Base-by-base conservation (phyloP, 2,797 vertebrate species). In the Trichosurus vulpecula region DNA sequence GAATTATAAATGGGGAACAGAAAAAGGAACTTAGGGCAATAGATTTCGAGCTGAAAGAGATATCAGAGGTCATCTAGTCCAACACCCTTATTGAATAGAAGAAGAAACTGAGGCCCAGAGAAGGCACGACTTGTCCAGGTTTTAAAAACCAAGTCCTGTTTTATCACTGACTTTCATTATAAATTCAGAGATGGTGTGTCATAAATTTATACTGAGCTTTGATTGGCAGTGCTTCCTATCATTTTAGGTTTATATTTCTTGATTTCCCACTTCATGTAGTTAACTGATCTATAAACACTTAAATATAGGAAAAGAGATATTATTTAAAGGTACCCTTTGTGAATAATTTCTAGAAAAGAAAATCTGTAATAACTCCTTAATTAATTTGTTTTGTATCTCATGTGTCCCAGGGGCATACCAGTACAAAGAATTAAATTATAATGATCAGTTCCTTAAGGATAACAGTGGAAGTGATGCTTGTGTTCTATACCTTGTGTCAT, bases 151-250 rank as follows among this genome's bases (percentile, higher is more conserved):
- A 87, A 87, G 11, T 51, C 0, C 22, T 87, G 1, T 51, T 87
- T 51, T 87, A 8, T 87, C 41, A 51, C 41, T 51, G 25, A 87
- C 22, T 51, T 74, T 8, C 5, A 22, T 74, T 47, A 27, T 51
- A 87, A 87, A 87, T 87, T 29, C 41, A 51, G 41, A 87, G 41
- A 29, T 87, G 41, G 3, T 27, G 25, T 95, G 95, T 90, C 35
- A 55, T 93, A 87, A 93, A 93, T 96, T 96, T 27, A 90, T 89
- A 95, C 93, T 92, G 90, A 16, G n/a, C 47, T 96, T 27, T 92
- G 35, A 6, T 90, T 96, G 29, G 9, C 66, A 94, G 35, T 94
- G 91, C 57, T 74, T 41, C 11, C 93, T 52, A 54, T 47, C 66
- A 95, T 96, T 96, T 95, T 57, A 91, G 53, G 53, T 87, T 87